Base-by-base conservation (phyloP, 2,888 invertebrate species). In the Tipula unca region DNA sequence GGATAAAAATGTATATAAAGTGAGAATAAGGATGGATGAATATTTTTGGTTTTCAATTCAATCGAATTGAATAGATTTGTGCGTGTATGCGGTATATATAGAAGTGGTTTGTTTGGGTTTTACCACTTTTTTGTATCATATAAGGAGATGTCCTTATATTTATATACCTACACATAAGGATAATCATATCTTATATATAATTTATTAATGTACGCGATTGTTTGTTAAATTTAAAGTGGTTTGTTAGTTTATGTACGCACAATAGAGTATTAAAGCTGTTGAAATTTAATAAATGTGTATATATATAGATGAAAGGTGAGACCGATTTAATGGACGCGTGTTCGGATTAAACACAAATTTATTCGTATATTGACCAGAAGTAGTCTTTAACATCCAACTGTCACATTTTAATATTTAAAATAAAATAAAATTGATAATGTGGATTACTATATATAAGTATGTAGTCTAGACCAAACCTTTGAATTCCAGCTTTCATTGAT, bases 301-400 rank as follows among this genome's bases (percentile, higher is more conserved):
- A n/a, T n/a, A n/a, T n/a, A n/a, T 10, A 69, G 69, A 69, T 69
- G 69, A 69, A 69, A 69, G 69, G 69, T 69, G 69, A 69, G 69
- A 69, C 69, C 69, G 69, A 69, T 69, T 69, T 69, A 25, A 13
- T 69, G 69, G 25, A 69, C 69, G 69, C 69, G 69, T 69, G 69
- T 69, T 69, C 10, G 10, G 69, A 69, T 69, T 69, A 69, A 69
- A 69, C 25, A 20, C 25, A 25, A n/a, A 25, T 69, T 69, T 69
- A 25, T 25, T 69, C 25, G 69, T 1, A 54, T 10, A 54, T 54
- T 54, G 17, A 54, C 48, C 20, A 20, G 20, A 54, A 54, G 48
- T 54, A 54, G 48, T 54, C 8, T 32, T 54, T 54, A 17, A 10
- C 17, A 20, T 1, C 25, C 69, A 69, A 69, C 69, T 69, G 69